Evolutionary conservation across 2,113 vertebrate species (phyloP), one percentile per base, ranked within the genome.

Genomic region (Rafetus swinhoei): DNA sequence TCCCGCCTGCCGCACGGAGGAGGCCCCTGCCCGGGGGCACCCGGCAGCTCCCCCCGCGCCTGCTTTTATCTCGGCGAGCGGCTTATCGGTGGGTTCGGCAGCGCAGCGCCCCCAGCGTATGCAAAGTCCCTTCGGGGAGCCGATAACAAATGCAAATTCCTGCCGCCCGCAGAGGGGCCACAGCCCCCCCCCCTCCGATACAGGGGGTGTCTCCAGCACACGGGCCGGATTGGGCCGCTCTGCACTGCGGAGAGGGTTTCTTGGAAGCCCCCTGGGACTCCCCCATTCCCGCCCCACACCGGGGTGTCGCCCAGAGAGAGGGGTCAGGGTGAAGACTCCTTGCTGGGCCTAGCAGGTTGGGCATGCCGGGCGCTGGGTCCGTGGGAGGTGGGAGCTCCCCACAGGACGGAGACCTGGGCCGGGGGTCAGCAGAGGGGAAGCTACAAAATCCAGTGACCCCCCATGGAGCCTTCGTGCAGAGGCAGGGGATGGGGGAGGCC

Each of bases 221-320:
- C 12, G 1, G 32, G 50, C 32, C 13, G 81, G 35, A 62, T 4
- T 2, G 32, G 32, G 32, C 32, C 32, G 1, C n/a, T 32, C 16
- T 21, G 16, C 8, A 18, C 8, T 18, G 62, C 29, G 29, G 60
- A 29, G 29, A 14, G 11, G 59, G 59, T 6, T 12, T 29, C 27
- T 14, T 29, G 12, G 59, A 29, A 29, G 6, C 60, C 55, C 9
- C 6, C 4, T 18, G 13, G 16, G 12, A 3, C 27, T 27, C 35
- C 1, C 6, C 0, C 14, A 29, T 5, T 21, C n/a, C 11, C 1
- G 7, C 2, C 24, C 39, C 10, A 62, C 25, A 4, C 15, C 24
- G 35, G 29, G 4, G 4, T 45, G 39, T 45, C 4, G 39, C 39
- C 39, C 39, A 45, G 39, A 45, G 39, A 45, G n/a, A 3, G 5